Evolutionary conservation across 1,140 invertebrate species (phyloP).

Genomic region (Euglossa dilemma): DNA sequence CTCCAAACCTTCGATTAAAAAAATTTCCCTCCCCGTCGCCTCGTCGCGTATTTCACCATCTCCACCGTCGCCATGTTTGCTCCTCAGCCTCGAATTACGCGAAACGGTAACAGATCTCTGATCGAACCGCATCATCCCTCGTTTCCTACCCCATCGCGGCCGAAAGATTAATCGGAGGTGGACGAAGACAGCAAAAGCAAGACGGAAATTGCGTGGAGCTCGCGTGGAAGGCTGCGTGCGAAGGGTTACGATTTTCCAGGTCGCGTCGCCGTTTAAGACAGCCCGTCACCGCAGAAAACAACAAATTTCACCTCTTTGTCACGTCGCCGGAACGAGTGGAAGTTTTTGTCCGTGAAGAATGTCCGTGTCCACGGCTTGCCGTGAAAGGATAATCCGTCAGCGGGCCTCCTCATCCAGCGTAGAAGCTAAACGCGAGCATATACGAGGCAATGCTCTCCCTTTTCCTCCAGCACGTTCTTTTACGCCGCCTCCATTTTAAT

Average conservation of each 20-base stretch:
- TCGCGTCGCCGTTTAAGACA: conserved; percentile 13
- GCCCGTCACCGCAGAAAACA: conserved; percentile 31
- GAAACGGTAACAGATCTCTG: too few species aligned
- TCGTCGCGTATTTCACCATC: too few species aligned
- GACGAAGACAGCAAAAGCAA: neutral
- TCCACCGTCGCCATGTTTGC: too few species aligned
- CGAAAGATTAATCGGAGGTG: neutral
- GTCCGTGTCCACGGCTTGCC: conserved; percentile 48
- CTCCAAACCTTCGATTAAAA: too few species aligned
- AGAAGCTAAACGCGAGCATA: conserved; percentile 78
- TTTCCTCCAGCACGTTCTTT: conserved; percentile 60
- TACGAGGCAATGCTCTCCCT: conserved; percentile 60
- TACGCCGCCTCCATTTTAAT: conserved; percentile 76
- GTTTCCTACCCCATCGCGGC: too few species aligned
- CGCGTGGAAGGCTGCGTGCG: too few species aligned
- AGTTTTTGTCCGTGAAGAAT: conserved; percentile 52
- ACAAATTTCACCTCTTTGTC: conserved; percentile 45
- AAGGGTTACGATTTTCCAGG: conserved; percentile 19
- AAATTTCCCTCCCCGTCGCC: too few species aligned
- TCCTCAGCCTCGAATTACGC: too few species aligned
- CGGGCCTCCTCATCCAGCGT: conserved; percentile 58
- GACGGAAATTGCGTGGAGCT: neutral
- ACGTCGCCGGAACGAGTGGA: conserved; percentile 23
- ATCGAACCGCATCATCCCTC: too few species aligned
- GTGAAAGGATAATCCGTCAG: conserved; percentile 76